Evolutionary conservation across 2,888 invertebrate species (phyloP).

Genomic region (Erpobdella octoculata): DNA sequence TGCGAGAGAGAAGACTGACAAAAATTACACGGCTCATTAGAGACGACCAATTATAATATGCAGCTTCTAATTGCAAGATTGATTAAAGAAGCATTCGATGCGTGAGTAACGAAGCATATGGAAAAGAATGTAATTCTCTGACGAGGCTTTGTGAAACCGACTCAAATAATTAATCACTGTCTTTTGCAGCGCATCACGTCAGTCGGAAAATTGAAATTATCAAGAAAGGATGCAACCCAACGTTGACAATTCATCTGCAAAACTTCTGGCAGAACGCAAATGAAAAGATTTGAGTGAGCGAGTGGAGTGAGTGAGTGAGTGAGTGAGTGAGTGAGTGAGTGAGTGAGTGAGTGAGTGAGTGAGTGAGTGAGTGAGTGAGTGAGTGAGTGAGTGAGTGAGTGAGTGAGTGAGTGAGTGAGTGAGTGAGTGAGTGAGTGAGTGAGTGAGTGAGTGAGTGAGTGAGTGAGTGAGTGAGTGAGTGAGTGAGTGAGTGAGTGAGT

Average conservation of each 20-base stretch:
- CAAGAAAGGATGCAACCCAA: slow-evolving; percentile 3
- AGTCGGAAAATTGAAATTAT: slow-evolving; percentile 19
- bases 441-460: too few relatives aligned
- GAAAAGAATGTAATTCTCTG: background rate
- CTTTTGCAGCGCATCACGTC: slow-evolving; percentile 13
- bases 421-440: background rate
- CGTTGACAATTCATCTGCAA: slow-evolving; percentile 6
- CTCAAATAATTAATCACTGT: slow-evolving; percentile 9
- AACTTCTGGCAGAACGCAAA: background rate
- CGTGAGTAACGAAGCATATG: slow-evolving; percentile 6
- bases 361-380: background rate
- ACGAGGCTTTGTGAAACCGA: background rate
- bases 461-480: too few relatives aligned
- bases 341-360: background rate
- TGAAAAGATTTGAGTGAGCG: too few relatives aligned
- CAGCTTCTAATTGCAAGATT: slow-evolving; percentile 7
- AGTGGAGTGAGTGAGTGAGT: too few relatives aligned
- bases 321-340: background rate
- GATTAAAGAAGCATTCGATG: slow-evolving; percentile 9
- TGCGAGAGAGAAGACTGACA: too few relatives aligned
- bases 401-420: background rate
- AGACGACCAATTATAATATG: slow-evolving; percentile 4
- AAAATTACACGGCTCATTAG: too few relatives aligned
- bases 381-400: background rate
- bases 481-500: too few relatives aligned